Evolutionary conservation across 2,113 vertebrate species (phyloP).

Genomic region (Campylorhamphus procurvoides): DNA sequence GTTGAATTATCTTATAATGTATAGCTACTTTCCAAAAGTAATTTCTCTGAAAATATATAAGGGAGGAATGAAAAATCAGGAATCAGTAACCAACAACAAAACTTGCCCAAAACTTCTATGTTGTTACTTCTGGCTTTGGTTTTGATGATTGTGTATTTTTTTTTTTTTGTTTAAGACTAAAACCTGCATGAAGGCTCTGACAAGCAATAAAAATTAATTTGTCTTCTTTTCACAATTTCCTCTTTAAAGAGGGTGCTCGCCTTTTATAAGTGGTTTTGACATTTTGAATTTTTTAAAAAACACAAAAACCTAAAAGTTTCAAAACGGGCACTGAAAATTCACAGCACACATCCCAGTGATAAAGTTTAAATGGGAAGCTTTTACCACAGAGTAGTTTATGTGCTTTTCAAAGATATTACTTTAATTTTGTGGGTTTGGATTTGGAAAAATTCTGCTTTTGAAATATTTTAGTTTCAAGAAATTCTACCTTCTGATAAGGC

Average conservation of each 20-base stretch:
- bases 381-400: background rate
- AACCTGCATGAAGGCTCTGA: background rate
- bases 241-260: background rate
- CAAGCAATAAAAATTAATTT: background rate
- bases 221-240: rapidly evolving
- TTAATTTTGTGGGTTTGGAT: background rate
- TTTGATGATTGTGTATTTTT: rapidly evolving
- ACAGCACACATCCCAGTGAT: background rate
- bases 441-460: background rate
- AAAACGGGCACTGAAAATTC: background rate
- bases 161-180: background rate
- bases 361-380: background rate
- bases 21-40: background rate
- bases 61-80: background rate
- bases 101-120: background rate
- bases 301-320: background rate
- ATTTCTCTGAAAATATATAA: background rate
- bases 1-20: background rate
- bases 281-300: background rate
- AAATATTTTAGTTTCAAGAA: background rate
- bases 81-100: background rate
- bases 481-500: background rate
- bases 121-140: background rate
- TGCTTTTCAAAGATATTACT: background rate
- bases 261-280: background rate